Evolutionary conservation across 2,888 invertebrate species (phyloP), one percentile per base, ranked within the genome.

Genomic region (Ochlodes sylvanus): DNA sequence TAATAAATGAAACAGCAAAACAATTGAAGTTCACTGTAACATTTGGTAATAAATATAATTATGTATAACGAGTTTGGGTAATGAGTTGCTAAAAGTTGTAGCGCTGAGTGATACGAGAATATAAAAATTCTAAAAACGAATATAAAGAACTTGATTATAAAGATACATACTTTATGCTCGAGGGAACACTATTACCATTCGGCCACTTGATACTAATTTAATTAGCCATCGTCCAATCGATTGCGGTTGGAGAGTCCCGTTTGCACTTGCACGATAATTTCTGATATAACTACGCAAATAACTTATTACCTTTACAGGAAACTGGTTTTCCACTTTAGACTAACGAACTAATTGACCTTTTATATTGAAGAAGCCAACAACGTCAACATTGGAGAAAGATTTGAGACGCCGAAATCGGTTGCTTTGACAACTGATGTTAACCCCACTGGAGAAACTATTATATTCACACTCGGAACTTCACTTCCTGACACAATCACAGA

Each of bases 381-480:
- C 60, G 38, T 44, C 4, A 55, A 61, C 54, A 67, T 47, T 21
- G 44, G 44, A 54, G 44, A 12, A 54, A 58, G 17, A 15, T 54
- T 14, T 42, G 7, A 32, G 7, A 38, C 47, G 61, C 70, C 58
- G 69, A 76, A 77, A 76, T 69, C 75, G 73, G 78, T 81, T 79
- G 78, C 80, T 79, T 71, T 77, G 79, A 78, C 80, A 80, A 81
- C 80, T 64, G 15, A 38, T 69, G 68, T 74, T 73, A 74, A 75
- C 77, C 73, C 72, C 67, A 73, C 70, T 68, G 56, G 70, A 71
- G 72, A 74, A 73, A 76, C 76, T 64, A 27, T 63, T 19, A 57
- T 73, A 69, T 71, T 69, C 57, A 68, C 70, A 72, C 65, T 72
- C 68, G 69, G 68, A 73, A 75, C 73, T 69, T 63, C 70, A 71